Evolutionary conservation across 1,140 invertebrate species (phyloP), one percentile per base, ranked within the genome.

Genomic region (Vanessa tameamea): DNA sequence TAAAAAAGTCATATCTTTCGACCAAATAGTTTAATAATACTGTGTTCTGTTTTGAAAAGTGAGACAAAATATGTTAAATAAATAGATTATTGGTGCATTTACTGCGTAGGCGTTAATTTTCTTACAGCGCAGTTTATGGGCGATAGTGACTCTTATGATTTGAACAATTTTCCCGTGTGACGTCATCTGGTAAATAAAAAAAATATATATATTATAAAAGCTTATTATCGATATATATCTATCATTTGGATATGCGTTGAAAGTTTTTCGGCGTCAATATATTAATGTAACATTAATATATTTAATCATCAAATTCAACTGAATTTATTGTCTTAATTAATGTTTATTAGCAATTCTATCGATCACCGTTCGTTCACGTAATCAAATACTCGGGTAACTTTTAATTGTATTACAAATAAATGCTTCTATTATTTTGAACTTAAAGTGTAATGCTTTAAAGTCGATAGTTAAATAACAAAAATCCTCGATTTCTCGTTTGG

Each of bases 261-360:
- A 26, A 26, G 1, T 5, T 23, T 4, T 26, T 11, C 13, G 23
- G 53, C 20, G 20, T 57, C 53, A 57, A 57, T 57, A 23, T 14
- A 57, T 57, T 23, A 57, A 16, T 23, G 7, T 16, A 57, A 57
- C 20, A 57, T 20, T 12, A 11, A 57, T 23, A 57, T 57, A 26
- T 57, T 23, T 23, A n/a, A 16, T 5, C n/a, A 23, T 23, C 20
- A 23, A 57, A 57, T 16, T 57, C 7, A 57, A 57, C 53, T 23
- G 23, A 57, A 57, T 57, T 57, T 57, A 23, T 57, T 23, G 23
- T 20, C 8, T 57, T 57, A 23, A 66, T 66, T 66, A 47, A 66
- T 66, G 47, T 51, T 57, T n/a, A 68, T 57, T 68, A 68, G 15
- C 31, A 57, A 68, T 48, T 67, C 37, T 57, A 68, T 68, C 37